A percentile compares a stretch with the other conserved stretches of the same genome.
Evolutionary conservation across 2,113 vertebrate genomes (phyloP).

Genomic region (Blennius ocellaris): DNA sequence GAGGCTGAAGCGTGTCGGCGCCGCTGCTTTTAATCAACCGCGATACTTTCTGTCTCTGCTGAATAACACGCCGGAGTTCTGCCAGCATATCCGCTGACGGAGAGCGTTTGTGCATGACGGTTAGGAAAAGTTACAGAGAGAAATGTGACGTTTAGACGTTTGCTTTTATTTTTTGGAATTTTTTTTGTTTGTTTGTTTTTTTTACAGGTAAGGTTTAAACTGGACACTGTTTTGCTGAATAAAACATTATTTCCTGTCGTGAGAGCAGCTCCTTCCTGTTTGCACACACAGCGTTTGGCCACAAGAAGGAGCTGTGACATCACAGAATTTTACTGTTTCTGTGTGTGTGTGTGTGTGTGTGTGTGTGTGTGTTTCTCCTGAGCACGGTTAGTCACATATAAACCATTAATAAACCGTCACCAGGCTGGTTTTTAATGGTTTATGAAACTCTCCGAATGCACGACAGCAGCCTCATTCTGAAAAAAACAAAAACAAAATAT

Average conservation of each 20-base stretch:
- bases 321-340: not conserved
- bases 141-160: no score
- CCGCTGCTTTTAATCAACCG: not conserved
- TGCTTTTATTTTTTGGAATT: no score
- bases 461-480: slow-evolving; percentile 76
- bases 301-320: slow-evolving; percentile 56
- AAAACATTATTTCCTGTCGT: not conserved
- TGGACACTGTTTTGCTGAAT: slow-evolving; percentile 39
- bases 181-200: slow-evolving; percentile 59
- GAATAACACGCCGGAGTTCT: not conserved
- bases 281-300: not conserved
- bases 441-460: slow-evolving; percentile 82
- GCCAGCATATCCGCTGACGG: not conserved
- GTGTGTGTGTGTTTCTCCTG: slow-evolving; percentile 43
- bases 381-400: slow-evolving; percentile 59
- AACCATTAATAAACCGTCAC: slow-evolving; percentile 69
- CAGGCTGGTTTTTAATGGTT: slow-evolving; percentile 73
- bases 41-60: slow-evolving; percentile 36
- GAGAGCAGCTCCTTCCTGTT: not conserved
- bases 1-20: not conserved
- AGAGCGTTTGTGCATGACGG: no score
- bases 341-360: no score
- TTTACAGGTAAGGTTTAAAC: slow-evolving; percentile 27
- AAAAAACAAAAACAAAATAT: slow-evolving; percentile 50
- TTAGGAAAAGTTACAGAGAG: not conserved